Conservation (phyloP, 2,888 invertebrate species). For the Dermolepida albohirtum region DNA sequence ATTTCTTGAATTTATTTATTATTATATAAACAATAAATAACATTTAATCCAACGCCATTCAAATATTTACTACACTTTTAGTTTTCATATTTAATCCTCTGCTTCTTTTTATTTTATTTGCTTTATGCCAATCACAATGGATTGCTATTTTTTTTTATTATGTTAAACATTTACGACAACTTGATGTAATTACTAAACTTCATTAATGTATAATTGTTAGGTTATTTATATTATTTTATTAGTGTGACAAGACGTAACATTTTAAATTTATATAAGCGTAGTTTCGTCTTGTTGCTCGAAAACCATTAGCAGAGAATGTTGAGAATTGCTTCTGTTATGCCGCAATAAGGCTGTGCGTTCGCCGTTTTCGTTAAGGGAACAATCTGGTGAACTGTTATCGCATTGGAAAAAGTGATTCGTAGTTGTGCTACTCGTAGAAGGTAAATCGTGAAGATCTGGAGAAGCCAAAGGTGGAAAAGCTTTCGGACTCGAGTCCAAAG, state of each 20-base stretch:
- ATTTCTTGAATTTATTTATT: no score
- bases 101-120: no score
- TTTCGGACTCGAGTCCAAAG: conserved; percentile 58
- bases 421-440: conserved; percentile 68
- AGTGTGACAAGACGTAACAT: not conserved
- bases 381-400: conserved; percentile 70
- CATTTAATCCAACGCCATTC: no score
- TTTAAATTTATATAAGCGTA: conserved; percentile 76
- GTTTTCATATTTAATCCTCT: no score
- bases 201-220: no score
- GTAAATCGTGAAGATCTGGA: conserved; percentile 71
- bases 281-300: conserved; percentile 89
- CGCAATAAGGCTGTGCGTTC: conserved; percentile 75
- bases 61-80: no score
- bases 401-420: conserved; percentile 67
- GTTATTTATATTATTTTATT: no score
- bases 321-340: conserved; percentile 74
- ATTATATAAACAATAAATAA: no score
- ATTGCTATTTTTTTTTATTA: no score
- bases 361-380: conserved; percentile 75
- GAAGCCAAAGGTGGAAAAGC: conserved; percentile 73
- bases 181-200: no score
- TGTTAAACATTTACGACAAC: no score
- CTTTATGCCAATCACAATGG: no score
- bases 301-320: conserved; percentile 80